phyloP scores from a whole-genome alignment of 37 sponge, comb jelly and placozoan genomes.

The Axinella damicornis region DNA sequence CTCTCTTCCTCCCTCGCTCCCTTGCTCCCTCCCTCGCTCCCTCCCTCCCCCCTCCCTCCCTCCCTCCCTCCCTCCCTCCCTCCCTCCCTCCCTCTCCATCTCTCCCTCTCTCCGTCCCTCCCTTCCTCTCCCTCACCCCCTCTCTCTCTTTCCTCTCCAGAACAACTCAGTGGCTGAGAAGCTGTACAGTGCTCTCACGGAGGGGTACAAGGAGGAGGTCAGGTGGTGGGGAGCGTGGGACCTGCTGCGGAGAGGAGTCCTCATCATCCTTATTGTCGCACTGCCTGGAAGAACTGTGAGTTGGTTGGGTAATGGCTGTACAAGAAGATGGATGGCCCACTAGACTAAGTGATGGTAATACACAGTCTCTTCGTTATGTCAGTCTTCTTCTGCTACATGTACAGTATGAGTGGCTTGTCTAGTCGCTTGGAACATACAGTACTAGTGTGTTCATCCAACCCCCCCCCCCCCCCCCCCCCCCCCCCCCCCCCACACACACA shows the following conservation, averaged over 20 bases:
- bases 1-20: no score
- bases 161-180: background rate
- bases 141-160: background rate
- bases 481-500: background rate
- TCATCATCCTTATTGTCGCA: conserved; percentile 27
- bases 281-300: conserved; percentile 78
- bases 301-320: background rate
- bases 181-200: conserved; percentile 23
- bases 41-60: background rate
- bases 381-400: no score
- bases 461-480: background rate
- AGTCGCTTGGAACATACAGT: no score
- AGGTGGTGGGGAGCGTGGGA: conserved; percentile 69
- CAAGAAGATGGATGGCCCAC: no score
- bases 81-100: background rate
- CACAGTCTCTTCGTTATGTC: no score
- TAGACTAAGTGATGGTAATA: no score
- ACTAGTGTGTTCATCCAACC: background rate
- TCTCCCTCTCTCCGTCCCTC: no score
- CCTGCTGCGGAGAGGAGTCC: conserved; percentile 46
- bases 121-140: background rate
- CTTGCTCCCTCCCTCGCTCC: background rate
- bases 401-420: no score
- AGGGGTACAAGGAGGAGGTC: conserved; percentile 57
- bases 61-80: no score